Percentiles rank a stretch among this genome's conserved stretches.
Conservation (phyloP, 2,113 vertebrate genomes). For the Syngnathus scovelli region DNA sequence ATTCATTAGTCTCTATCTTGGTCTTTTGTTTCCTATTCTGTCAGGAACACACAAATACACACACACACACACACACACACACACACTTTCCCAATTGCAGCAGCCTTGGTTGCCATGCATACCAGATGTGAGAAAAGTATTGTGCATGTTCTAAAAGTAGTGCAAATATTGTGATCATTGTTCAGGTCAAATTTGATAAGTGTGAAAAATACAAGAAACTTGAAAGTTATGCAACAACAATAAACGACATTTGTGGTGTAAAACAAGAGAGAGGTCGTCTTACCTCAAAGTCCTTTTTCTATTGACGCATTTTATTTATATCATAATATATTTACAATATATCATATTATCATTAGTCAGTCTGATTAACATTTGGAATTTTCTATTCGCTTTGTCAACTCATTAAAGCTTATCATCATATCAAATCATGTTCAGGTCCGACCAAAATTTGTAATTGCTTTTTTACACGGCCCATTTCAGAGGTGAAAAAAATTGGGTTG, state of each 20-base stretch:
- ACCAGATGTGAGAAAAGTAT: conserved; percentile 14
- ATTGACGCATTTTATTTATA: not conserved
- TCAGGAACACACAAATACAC: not conserved
- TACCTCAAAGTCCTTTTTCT: not conserved
- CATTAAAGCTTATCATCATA: not conserved
- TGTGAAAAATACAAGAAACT: not conserved
- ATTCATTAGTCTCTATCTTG: conserved; percentile 13
- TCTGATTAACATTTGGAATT: not conserved
- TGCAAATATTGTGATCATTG: not conserved
- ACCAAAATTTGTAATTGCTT: not conserved
- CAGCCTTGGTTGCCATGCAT: conserved; percentile 40
- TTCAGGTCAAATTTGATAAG: not conserved
- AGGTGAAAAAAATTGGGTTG: no score
- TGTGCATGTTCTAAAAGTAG: conserved; percentile 1
- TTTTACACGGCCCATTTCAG: no score
- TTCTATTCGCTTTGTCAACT: not conserved
- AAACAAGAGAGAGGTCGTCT: not conserved
- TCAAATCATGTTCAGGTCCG: not conserved
- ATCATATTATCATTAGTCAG: not conserved
- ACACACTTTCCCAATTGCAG: not conserved
- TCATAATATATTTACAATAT: no score
- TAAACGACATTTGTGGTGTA: not conserved
- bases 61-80: not conserved
- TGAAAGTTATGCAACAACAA: not conserved
- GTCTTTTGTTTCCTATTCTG: conserved; percentile 1